Base-by-base conservation (phyloP, 2,113 vertebrate species). In the Ceuthmochares aereus region DNA sequence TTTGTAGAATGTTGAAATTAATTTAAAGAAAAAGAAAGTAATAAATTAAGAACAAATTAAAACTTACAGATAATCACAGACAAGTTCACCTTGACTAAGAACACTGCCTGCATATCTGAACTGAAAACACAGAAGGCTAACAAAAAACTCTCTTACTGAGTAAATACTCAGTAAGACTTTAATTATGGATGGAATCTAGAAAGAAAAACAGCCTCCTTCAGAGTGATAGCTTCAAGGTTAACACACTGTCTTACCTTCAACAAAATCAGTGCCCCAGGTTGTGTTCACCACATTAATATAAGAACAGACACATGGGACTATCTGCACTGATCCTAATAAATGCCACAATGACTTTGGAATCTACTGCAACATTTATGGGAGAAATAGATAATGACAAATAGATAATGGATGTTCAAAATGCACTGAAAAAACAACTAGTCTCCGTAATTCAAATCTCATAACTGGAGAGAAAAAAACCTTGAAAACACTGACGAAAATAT, bases 31-130 rank as follows among this genome's bases (percentile, higher is more conserved):
- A 37, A 59, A 68, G 0, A 47, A 32, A 76, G 6, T 2, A 51
- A 76, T 0, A 2, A 29, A 5, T 76, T 60, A 72, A 40, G 15
- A 72, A 23, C 8, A 74, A 86, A 43, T 37, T 14, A n/a, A n/a
- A 76, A 51, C 4, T 67, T 59, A 27, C 0, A 1, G 7, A 19
- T 30, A 84, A 19, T 3, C 19, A 63, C 32, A 54, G 5, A 49
- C 3, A 30, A 66, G 4, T 30, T 13, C 15, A n/a, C 4, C 13
- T 80, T 0, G 0, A 26, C 30, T 80, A 36, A 56, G n/a, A 18
- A 74, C 6, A 13, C 0, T 27, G 82, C 15, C 7, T 37, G 9
- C 20, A 67, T 62, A n/a, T 5, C 14, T 43, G 23, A 74, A 36
- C 18, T 43, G 45, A 66, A 77, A 84, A 37, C 1, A 0, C 43